Conservation (phyloP, 2,797 vertebrate genomes). For the Sebastolobus alascanus region DNA sequence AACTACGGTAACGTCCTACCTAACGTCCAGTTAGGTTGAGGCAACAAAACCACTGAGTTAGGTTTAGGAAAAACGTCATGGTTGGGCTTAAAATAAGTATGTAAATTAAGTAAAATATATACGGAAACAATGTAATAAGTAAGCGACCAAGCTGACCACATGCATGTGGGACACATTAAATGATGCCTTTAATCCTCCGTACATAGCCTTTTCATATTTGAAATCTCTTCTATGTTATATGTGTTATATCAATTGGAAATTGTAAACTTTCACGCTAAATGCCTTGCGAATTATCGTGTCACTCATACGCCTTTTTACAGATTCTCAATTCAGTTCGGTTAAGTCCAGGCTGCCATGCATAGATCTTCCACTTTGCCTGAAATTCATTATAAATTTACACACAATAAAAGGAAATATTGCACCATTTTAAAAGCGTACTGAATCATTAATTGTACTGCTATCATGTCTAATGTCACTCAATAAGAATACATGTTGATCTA, state of each 20-base stretch:
- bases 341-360: not conserved
- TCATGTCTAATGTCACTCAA: conserved; percentile 3
- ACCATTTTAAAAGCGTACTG: conserved; percentile 8
- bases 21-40: not conserved
- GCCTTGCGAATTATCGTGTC: no score
- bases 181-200: no score
- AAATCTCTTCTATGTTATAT: not conserved
- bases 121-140: not conserved
- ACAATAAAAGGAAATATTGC: not conserved
- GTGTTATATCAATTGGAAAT: no score
- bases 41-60: not conserved
- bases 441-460: conserved; percentile 5
- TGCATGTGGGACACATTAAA: no score
- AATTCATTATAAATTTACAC: not conserved
- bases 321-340: not conserved
- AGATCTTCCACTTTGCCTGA: not conserved
- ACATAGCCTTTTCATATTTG: no score
- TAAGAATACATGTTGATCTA: conserved; percentile 33
- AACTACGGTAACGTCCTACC: not conserved
- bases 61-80: not conserved
- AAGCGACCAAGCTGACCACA: rapidly evolving
- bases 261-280: no score
- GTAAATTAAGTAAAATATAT: not conserved
- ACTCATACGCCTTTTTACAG: not conserved
- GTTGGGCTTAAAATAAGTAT: not conserved